Base-by-base conservation (phyloP, 1,140 invertebrate genomes). In the Apis florea region DNA sequence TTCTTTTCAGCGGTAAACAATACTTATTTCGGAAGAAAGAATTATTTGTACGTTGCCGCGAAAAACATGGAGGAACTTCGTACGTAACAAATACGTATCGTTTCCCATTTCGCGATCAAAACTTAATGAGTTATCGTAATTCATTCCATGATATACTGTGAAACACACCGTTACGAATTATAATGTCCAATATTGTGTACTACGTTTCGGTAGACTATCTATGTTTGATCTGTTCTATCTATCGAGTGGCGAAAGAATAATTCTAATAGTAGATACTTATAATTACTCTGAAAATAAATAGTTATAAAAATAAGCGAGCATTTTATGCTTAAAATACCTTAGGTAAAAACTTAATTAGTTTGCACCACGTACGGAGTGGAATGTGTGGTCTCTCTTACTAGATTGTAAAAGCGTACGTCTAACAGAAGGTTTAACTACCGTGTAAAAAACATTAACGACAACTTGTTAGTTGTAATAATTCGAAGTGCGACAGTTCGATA, bases 281-380 rank as follows among this genome's bases (percentile, higher is more conserved):
- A 85, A 85, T 89, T 92, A 92, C 83, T 82, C 82, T 89, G 90
- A 91, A 91, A 93, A 93, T 93, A 93, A 93, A 93, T 93, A 92
- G 89, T 92, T 93, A 93, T 90, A 93, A 93, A 93, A 93, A 93
- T 92, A 93, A 93, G 92, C 91, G 89, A 92, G 87, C 89, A 92
- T 92, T 92, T 91, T 72, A 92, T 92, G 90, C 90, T 89, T 90
- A 90, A 90, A 87, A 90, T 89, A 91, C 84, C 91, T 88, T 92
- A 91, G 82, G 78, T 86, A 87, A 88, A 89, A 90, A 90, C 89
- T 91, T 92, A 91, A 92, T 89, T 90, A 92, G 82, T 91, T 91
- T 92, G 90, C 90, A 93, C 91, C 91, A 91, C 89, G 85, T 91
- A 89, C 79, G 85, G 87, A 91, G 91, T 91, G 92, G 93, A 93